phyloP scores from a whole-genome alignment of 2,797 vertebrate species.

The Bovichtus variegatus region DNA sequence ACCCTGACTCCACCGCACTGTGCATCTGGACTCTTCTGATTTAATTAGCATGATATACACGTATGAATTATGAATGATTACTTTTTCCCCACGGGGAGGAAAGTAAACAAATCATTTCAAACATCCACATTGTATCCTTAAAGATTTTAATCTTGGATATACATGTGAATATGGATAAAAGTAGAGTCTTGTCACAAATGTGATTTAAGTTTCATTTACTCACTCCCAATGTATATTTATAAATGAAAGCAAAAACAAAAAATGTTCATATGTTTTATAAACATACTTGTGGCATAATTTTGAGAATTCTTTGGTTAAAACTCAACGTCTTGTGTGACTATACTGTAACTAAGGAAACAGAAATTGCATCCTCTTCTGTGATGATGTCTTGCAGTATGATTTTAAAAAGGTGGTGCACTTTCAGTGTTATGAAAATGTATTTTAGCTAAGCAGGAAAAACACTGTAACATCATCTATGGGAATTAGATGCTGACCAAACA shows the following conservation, averaged over 20 bases:
- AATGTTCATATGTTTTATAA: too few species aligned
- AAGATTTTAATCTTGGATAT: neutral
- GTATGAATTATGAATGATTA: neutral
- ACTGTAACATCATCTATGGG: too few species aligned
- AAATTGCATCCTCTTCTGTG: neutral
- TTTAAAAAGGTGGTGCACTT: neutral
- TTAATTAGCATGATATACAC: slow-evolving; percentile 13
- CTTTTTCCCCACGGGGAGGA: neutral
- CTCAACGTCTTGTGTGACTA: neutral
- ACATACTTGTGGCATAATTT: neutral
- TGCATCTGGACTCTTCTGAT: slow-evolving; percentile 11
- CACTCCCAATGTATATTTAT: neutral
- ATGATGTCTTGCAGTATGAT: neutral
- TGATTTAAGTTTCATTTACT: neutral
- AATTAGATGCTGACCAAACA: neutral
- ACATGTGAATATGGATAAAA: neutral
- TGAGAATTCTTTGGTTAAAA: neutral
- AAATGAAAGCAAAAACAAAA: too few species aligned
- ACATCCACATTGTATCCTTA: neutral
- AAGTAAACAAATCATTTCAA: neutral
- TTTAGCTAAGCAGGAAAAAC: neutral
- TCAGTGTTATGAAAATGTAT: neutral
- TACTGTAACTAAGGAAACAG: neutral
- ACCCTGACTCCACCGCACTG: neutral
- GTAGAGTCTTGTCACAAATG: neutral